Evolutionary conservation across 35 echinoderm and acorn worm genomes (phyloP), one percentile per base, ranked within the genome.

Genomic region (Amphiura filiformis): DNA sequence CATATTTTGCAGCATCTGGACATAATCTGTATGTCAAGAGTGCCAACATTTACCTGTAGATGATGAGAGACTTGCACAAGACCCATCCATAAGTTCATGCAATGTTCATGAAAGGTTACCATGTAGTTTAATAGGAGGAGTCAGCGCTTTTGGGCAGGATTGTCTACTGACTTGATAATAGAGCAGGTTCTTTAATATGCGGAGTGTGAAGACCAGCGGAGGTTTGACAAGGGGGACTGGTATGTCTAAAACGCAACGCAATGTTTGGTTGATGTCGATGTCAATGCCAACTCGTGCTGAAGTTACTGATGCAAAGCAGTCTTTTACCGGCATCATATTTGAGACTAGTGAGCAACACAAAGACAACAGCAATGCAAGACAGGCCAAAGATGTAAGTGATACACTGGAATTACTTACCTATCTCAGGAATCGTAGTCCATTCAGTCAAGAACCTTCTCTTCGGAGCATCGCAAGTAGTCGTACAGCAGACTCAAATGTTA

Each of bases 341-440:
- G 47, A 13, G 31, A 84, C 82, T 12, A 88, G 40, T 80, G 87
- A 89, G 34, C 90, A 91, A 86, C 82, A 91, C 75, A 78, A 80
- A 86, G 90, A 86, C 15, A 81, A 23, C 11, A 65, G 82, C 57
- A 80, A 79, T 37, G 90, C 82, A 35, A 77, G 82, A 80, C 70
- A 80, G 35, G 75, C 33, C 78, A 78, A 40, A 61, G 83, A 91
- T 77, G 75, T 77, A 35, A 77, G 28, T 31, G 75, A 77, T n/a
- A 77, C 75, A 13, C 7, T 77, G 12, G 26, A 77, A 35, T 35
- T 77, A 31, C 26, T 77, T 5, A 30, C 5, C 28, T 77, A 77
- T 35, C 9, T 77, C 26, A 77, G 26, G 34, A 5, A 77, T 13
- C 26, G 75, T 5, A 35, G 28, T 30, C 75, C 9, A 52, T 52